Evolutionary conservation across 2,888 invertebrate genomes (phyloP), one percentile per base, ranked within the genome.

Genomic region (Electrophaes corylata): DNA sequence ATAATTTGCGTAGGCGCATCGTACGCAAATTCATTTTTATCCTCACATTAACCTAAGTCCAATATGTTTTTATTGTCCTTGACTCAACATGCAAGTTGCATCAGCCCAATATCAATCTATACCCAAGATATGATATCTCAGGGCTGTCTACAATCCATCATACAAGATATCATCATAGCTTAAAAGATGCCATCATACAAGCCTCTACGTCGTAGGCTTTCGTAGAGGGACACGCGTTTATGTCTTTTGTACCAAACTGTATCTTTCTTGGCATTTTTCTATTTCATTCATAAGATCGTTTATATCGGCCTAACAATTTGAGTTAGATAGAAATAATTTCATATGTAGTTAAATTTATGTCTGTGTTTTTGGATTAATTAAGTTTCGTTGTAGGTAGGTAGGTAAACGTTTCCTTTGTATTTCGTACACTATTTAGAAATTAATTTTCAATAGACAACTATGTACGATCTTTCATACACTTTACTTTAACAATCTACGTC

Each of bases 61-160:
- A 35, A 40, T 12, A 16, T 31, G 3, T 31, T 49, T 31, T 3
- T 54, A 55, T 44, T 44, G 14, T 29, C 55, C 55, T 60, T 56
- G 51, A 40, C 37, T 40, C 3, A 31, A 1, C 26, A n/a, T 37
- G 23, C n/a, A 18, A 37, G 50, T 50, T 16, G 43, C 37, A 48
- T 47, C 14, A 53, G 46, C 14, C 8, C 50, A 43, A 51, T 51
- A 31, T 31, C 48, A 33, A 43, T 26, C 20, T 41, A 19, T 40
- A 20, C 12, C 12, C 14, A 23, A 41, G 12, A 12, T 23, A 0
- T 8, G 40, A 23, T 45, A 2, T 19, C 4, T 29, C 33, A 40
- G 48, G 39, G 12, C 40, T 44, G 12, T 4, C 5, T 2, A 14
- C 14, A 5, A 2, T 26, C n/a, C n/a, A n/a, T n/a, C n/a, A n/a